Conservation (phyloP, 2,797 vertebrate genomes). For the Peromyscus attwateri region DNA sequence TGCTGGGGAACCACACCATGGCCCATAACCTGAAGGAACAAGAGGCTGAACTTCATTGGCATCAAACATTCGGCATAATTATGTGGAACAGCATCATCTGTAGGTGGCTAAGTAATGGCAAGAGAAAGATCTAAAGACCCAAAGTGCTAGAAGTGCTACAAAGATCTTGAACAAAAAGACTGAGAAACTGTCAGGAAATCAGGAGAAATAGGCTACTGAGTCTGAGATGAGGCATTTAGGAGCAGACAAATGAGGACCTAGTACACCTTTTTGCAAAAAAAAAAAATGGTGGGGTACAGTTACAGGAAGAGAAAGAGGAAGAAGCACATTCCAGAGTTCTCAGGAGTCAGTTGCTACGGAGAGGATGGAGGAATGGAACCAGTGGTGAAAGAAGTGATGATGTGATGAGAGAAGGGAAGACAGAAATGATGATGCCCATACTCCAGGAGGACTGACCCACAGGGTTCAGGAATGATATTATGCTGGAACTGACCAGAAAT, state of each 20-base stretch:
- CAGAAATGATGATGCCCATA: constrained; percentile 85
- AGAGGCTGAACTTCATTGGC: constrained; percentile 99
- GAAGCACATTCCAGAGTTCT: background rate
- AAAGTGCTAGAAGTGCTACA: constrained; percentile 90
- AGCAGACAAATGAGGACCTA: background rate
- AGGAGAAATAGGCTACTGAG: background rate
- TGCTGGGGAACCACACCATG: background rate
- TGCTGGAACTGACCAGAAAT: constrained; percentile 94
- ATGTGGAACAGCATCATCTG: constrained; percentile 95
- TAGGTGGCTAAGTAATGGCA: constrained; percentile 96
- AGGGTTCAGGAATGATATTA: constrained; percentile 92
- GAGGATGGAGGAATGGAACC: constrained; percentile 84
- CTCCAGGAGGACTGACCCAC: constrained; percentile 87
- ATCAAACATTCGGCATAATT: constrained; percentile 96
- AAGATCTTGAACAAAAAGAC: constrained; percentile 83
- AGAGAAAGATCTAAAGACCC: constrained; percentile 94
- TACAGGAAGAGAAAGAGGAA: background rate
- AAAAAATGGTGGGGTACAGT: background rate
- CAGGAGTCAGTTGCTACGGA: background rate
- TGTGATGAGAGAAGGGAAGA: constrained; percentile 56
- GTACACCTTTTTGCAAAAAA: background rate
- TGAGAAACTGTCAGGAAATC: background rate
- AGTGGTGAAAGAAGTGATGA: constrained; percentile 86
- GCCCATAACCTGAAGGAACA: background rate
- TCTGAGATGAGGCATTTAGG: background rate